These are phyloP conservation scores for Ramphastos sulfuratus DNA, from an alignment of 2,113 vertebrate species.

Conservation along the genomic window DNA sequence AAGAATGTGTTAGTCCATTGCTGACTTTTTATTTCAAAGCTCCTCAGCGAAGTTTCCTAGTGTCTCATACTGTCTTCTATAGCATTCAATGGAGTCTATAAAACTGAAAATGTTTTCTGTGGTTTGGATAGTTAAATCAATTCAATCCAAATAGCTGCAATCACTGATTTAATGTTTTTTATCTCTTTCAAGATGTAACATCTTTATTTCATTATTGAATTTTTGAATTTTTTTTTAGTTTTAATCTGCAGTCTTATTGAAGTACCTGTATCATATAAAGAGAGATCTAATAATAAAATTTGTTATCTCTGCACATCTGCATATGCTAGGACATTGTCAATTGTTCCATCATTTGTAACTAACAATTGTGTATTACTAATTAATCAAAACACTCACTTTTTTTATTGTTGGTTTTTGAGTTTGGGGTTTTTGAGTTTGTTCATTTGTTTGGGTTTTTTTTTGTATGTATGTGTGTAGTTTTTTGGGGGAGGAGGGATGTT, in stretches of 20 bases:
- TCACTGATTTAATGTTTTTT: background rate
- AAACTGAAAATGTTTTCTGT: background rate
- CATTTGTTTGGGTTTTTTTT: background rate
- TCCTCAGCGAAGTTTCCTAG: background rate
- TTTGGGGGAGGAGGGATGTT: too few relatives aligned
- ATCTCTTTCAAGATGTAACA: background rate
- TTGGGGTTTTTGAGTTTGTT: too few relatives aligned
- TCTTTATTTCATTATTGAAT: background rate
- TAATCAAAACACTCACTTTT: background rate
- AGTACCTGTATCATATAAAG: background rate
- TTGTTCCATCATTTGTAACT: background rate
- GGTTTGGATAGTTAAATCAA: background rate
- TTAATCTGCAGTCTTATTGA: background rate
- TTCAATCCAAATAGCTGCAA: background rate
- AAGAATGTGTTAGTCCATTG: background rate
- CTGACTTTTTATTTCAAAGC: background rate
- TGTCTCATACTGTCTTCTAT: accelerated
- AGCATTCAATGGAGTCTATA: background rate
- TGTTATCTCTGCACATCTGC: background rate
- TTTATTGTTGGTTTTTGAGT: background rate
- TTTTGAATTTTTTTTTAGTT: background rate
- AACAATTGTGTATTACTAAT: background rate
- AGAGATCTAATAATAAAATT: background rate
- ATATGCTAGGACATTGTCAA: background rate
- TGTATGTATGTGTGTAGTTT: too few relatives aligned